phyloP scores from a whole-genome alignment of 2,888 invertebrate genomes.

The Lochmaea crataegi region DNA sequence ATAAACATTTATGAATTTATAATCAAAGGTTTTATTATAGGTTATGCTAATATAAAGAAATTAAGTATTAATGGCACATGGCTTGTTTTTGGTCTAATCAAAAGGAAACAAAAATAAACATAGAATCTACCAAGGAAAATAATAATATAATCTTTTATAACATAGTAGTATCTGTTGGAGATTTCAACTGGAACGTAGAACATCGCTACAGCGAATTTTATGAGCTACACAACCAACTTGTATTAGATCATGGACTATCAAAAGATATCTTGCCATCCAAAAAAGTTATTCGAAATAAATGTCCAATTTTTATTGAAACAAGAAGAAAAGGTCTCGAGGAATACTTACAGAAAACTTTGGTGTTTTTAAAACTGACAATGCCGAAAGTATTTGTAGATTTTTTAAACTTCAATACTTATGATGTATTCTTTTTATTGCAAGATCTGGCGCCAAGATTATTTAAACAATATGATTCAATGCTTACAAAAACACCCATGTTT shows the following conservation, averaged over 20 bases:
- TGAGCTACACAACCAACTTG: slow-evolving; percentile 86
- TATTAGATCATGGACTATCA: slow-evolving; percentile 81
- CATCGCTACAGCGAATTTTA: slow-evolving; percentile 92
- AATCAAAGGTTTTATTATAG: slow-evolving; percentile 10
- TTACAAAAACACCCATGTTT: slow-evolving; percentile 72
- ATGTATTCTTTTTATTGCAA: slow-evolving; percentile 87
- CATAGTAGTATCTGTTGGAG: slow-evolving; percentile 77
- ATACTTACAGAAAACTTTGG: slow-evolving; percentile 83
- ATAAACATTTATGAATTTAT: background rate
- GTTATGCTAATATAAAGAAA: slow-evolving; percentile 16
- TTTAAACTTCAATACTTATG: slow-evolving; percentile 89
- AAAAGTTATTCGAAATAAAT: slow-evolving; percentile 91
- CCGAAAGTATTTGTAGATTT: slow-evolving; percentile 86
- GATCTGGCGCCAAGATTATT: slow-evolving; percentile 83
- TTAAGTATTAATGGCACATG: slow-evolving; percentile 66
- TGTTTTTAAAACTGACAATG: slow-evolving; percentile 80
- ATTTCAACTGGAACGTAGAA: slow-evolving; percentile 83
- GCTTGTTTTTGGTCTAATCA: slow-evolving; percentile 79
- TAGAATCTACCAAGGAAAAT: slow-evolving; percentile 74
- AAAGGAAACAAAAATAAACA: slow-evolving; percentile 74
- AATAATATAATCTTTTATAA: slow-evolving; percentile 80
- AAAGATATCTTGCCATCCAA: slow-evolving; percentile 93
- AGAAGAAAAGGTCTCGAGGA: slow-evolving; percentile 82
- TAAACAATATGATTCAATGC: slow-evolving; percentile 76
- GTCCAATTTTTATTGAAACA: slow-evolving; percentile 87